A percentile compares a stretch with the other conserved stretches of the same genome.
Conservation (phyloP, 2,888 invertebrate genomes). For the Myathropa florea region DNA sequence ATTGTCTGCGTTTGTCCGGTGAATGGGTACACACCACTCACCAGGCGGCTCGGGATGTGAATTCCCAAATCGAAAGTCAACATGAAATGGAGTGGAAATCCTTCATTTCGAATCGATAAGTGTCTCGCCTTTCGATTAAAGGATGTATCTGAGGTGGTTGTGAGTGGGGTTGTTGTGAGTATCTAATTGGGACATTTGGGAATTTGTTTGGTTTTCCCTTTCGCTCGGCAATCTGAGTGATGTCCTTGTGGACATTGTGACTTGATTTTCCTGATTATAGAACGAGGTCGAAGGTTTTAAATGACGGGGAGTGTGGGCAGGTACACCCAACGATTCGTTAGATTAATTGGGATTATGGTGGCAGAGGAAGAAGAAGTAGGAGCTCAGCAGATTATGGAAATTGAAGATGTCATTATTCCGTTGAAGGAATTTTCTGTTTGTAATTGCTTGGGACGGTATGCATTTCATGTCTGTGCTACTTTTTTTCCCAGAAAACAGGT, state of each 20-base stretch:
- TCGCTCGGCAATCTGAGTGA: background rate
- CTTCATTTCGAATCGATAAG: constrained; percentile 57
- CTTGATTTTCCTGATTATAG: background rate
- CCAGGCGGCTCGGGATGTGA: background rate
- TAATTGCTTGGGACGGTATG: background rate
- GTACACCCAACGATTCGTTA: constrained; percentile 26
- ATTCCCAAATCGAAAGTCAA: constrained; percentile 41
- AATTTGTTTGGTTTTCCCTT: constrained; percentile 31
- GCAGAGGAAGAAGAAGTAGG: background rate
- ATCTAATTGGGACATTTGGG: constrained; percentile 62
- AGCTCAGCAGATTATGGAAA: background rate
- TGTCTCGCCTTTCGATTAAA: constrained; percentile 39
- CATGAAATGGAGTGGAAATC: constrained; percentile 42
- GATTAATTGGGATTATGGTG: constrained; percentile 26
- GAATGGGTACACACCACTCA: background rate
- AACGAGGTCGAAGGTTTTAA: background rate
- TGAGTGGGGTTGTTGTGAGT: constrained; percentile 9
- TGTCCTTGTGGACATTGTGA: background rate
- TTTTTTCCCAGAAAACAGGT: too few species aligned
- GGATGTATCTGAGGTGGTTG: constrained; percentile 4
- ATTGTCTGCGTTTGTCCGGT: too few species aligned
- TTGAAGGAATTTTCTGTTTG: too few species aligned
- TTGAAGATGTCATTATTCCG: background rate
- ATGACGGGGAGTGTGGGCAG: background rate
- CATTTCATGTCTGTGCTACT: background rate